Evolutionary conservation across 2,888 invertebrate genomes (phyloP).

Genomic region (Erebia palarica): DNA sequence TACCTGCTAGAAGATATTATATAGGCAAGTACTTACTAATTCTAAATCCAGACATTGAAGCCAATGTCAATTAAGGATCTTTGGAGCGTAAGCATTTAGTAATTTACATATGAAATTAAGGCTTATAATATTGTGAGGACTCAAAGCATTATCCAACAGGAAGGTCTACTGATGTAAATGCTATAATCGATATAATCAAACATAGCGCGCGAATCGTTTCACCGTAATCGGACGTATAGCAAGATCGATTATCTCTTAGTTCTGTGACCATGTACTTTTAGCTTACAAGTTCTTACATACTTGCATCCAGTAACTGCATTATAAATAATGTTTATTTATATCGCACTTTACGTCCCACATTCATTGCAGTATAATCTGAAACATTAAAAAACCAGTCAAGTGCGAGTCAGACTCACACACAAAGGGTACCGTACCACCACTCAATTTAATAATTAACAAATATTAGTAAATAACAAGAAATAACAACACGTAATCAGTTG

Average conservation of each 20-base stretch:
- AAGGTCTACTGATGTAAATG: slow-evolving; percentile 65
- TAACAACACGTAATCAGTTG: no score
- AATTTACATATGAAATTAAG: slow-evolving; percentile 71
- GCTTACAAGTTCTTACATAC: slow-evolving; percentile 53
- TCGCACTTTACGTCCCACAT: slow-evolving; percentile 38
- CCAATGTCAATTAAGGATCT: slow-evolving; percentile 24
- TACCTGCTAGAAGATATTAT: background rate
- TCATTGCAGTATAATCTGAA: slow-evolving; percentile 19
- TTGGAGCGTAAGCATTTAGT: slow-evolving; percentile 45
- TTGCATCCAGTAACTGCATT: slow-evolving; percentile 48
- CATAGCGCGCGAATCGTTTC: slow-evolving; percentile 68
- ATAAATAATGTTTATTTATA: slow-evolving; percentile 53
- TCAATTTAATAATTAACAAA: no score
- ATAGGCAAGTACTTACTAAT: slow-evolving; percentile 9
- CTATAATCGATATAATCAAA: slow-evolving; percentile 72
- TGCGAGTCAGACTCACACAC: no score
- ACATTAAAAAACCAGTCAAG: background rate
- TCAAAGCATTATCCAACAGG: slow-evolving; percentile 40
- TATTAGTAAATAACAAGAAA: no score
- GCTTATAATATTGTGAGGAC: slow-evolving; percentile 53
- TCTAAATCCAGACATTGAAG: slow-evolving; percentile 15
- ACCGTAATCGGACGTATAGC: slow-evolving; percentile 63
- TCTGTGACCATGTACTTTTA: slow-evolving; percentile 57
- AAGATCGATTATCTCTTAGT: slow-evolving; percentile 67
- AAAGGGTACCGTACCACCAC: no score